phyloP scores from a whole-genome alignment of 2,113 vertebrate genomes.

The Gobio gobio region DNA sequence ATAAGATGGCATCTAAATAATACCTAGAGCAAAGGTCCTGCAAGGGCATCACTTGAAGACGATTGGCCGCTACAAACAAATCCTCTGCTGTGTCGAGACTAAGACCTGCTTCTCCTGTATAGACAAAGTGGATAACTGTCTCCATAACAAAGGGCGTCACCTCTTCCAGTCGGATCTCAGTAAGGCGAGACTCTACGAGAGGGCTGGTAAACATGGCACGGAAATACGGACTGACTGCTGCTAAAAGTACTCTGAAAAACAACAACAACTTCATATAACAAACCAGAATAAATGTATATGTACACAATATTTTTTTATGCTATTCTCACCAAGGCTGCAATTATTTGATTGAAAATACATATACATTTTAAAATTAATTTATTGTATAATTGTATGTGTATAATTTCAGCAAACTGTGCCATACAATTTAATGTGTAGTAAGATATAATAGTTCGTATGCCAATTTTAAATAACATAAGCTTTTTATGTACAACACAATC shows the following conservation, averaged over 20 bases:
- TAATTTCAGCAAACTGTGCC: not conserved
- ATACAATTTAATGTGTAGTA: not conserved
- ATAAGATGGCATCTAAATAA: not conserved
- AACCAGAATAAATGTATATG: not conserved
- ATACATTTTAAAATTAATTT: not conserved
- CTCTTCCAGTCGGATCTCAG: slow-evolving; percentile 81
- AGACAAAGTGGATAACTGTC: slow-evolving; percentile 80
- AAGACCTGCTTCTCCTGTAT: slow-evolving; percentile 79
- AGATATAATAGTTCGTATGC: not conserved
- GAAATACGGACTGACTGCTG: slow-evolving; percentile 83
- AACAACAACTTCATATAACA: not conserved
- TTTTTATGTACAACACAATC: not conserved
- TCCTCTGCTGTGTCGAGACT: slow-evolving; percentile 81
- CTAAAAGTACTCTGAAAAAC: slow-evolving; percentile 76
- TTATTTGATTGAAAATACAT: too few relatives aligned
- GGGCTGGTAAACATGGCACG: slow-evolving; percentile 84
- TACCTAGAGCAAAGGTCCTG: slow-evolving; percentile 83
- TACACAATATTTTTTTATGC: not conserved
- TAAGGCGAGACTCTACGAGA: slow-evolving; percentile 80
- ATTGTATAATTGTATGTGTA: too few relatives aligned
- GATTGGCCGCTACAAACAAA: slow-evolving; percentile 81
- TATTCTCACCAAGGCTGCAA: not conserved
- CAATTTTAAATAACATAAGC: not conserved
- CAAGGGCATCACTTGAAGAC: slow-evolving; percentile 82
- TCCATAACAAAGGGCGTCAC: slow-evolving; percentile 80